Evolutionary conservation across 2,113 vertebrate species (phyloP).

Genomic region (Suricata suricatta): DNA sequence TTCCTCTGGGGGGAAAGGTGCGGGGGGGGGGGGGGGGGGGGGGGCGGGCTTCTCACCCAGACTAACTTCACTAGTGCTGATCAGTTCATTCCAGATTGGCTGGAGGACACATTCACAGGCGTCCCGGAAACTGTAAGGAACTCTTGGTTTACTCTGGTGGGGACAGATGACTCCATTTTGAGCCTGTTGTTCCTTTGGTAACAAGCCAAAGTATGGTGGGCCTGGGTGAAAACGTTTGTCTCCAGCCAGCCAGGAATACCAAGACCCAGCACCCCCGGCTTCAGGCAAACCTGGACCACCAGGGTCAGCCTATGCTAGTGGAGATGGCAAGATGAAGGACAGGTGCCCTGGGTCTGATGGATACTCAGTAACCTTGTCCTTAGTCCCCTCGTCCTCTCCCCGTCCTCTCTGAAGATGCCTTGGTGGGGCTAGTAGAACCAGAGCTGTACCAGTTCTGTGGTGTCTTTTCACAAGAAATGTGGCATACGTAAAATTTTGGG

Average conservation of each 20-base stretch:
- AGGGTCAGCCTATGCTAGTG: background rate
- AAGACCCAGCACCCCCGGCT: no score
- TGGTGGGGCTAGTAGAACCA: background rate
- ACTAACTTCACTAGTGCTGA: background rate
- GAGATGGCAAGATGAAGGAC: background rate
- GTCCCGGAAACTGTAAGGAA: background rate
- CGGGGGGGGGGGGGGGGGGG: background rate
- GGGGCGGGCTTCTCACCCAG: background rate
- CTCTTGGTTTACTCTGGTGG: background rate
- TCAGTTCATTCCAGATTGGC: background rate
- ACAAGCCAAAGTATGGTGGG: background rate
- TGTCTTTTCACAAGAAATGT: background rate
- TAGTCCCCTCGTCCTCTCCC: background rate
- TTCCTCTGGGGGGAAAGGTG: background rate
- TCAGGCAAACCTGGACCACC: background rate
- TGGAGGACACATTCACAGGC: background rate
- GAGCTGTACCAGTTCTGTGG: background rate
- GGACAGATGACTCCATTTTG: background rate
- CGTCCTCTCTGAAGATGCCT: background rate
- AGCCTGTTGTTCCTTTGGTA: background rate
- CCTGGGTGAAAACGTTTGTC: background rate
- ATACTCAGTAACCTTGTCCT: background rate
- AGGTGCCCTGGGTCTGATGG: background rate
- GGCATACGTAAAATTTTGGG: background rate
- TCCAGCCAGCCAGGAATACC: background rate